Percentiles rank a stretch among this genome's conserved stretches.
Evolutionary conservation across 2,797 vertebrate species (phyloP).

Genomic region (Thalassophryne amazonica): DNA sequence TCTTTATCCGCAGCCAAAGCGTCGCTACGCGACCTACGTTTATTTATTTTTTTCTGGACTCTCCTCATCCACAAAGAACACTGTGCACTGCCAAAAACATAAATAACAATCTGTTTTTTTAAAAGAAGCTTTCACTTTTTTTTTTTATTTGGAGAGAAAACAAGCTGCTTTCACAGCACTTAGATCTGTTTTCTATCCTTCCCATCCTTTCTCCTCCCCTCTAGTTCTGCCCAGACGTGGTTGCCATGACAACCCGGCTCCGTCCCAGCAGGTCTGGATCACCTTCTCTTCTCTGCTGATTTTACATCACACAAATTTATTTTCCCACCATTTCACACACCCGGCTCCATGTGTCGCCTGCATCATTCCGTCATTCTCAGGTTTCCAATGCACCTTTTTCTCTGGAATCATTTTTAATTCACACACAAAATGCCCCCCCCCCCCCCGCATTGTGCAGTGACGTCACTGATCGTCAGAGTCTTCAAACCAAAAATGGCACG

Average conservation of each 20-base stretch:
- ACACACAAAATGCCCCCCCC: too few relatives aligned
- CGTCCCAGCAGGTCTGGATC: slow-evolving; percentile 39
- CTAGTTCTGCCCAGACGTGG: slow-evolving; percentile 47
- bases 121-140: background rate
- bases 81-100: slow-evolving; percentile 6
- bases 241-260: slow-evolving; percentile 72
- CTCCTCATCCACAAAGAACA: background rate
- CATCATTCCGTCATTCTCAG: too few relatives aligned
- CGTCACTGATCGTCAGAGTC: too few relatives aligned
- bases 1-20: slow-evolving; percentile 33
- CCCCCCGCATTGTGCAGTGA: too few relatives aligned
- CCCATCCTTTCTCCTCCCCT: slow-evolving; percentile 16
- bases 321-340: background rate
- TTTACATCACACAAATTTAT: background rate
- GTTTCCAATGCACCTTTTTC: too few relatives aligned
- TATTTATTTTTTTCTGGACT: slow-evolving; percentile 42
- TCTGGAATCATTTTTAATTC: too few relatives aligned
- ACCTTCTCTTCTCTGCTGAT: slow-evolving; percentile 27
- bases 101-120: background rate
- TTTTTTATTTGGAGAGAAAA: slow-evolving; percentile 7
- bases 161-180: slow-evolving; percentile 9
- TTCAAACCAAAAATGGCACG: too few relatives aligned
- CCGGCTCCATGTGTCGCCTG: background rate
- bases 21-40: slow-evolving; percentile 38
- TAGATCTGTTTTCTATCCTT: slow-evolving; percentile 26